A percentile compares a stretch with the other conserved stretches of the same genome.
phyloP scores from a whole-genome alignment of 2,113 vertebrate genomes.

The Gallinago paraguaiae region DNA sequence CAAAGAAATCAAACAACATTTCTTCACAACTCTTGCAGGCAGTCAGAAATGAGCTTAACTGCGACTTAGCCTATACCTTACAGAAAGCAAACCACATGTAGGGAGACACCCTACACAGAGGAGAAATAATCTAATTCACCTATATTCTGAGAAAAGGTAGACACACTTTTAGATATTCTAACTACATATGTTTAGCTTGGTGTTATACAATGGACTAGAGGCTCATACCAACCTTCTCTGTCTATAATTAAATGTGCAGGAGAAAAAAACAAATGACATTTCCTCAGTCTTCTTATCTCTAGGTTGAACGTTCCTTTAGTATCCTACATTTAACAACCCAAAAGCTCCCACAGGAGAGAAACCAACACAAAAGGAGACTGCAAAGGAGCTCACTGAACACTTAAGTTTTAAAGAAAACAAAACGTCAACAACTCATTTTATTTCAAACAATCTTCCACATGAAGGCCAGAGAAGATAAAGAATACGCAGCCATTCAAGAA shows the following conservation, averaged over 20 bases:
- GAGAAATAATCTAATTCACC: not conserved
- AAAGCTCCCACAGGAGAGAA: not conserved
- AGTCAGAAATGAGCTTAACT: not conserved
- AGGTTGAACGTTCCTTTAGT: not conserved
- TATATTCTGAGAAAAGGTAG: not conserved
- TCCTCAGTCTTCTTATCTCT: not conserved
- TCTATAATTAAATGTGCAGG: not conserved
- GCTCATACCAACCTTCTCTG: not conserved
- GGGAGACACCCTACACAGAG: not conserved
- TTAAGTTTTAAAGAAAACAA: not conserved
- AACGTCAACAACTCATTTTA: not conserved
- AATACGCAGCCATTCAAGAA: not conserved
- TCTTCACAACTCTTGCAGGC: not conserved
- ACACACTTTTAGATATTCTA: not conserved
- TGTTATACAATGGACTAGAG: not conserved
- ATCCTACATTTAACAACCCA: not conserved
- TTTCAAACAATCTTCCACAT: not conserved
- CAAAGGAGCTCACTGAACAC: not conserved
- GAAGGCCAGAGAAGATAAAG: not conserved
- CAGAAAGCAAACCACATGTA: not conserved
- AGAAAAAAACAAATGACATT: not conserved
- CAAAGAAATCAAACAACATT: not conserved
- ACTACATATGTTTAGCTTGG: not conserved
- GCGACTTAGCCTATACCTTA: not conserved
- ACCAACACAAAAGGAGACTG: not conserved